A percentile compares a stretch with the other conserved stretches of the same genome.
Evolutionary conservation across 1,140 invertebrate species (phyloP).

Genomic region (Drosophila mauritiana): DNA sequence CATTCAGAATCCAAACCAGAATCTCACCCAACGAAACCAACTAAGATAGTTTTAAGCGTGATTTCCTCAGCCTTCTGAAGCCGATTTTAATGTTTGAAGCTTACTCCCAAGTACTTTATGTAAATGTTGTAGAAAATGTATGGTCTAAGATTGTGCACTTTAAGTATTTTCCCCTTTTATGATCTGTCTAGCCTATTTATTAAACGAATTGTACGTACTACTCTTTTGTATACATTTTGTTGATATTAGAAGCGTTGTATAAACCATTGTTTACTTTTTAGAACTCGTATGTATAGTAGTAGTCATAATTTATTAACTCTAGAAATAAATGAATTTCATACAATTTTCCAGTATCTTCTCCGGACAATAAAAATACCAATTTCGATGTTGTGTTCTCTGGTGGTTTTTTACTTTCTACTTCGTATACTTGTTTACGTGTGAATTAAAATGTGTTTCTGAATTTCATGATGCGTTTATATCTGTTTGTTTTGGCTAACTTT

Average conservation of each 20-base stretch:
- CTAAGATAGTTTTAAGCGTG: constrained; percentile 32
- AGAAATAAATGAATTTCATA: constrained; percentile 38
- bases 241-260: constrained; percentile 40
- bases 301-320: constrained; percentile 46
- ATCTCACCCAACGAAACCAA: constrained; percentile 52
- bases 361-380: constrained; percentile 39
- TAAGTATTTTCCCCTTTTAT: constrained; percentile 27
- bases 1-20: constrained; percentile 49
- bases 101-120: constrained; percentile 5
- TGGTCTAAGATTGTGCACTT: constrained; percentile 10
- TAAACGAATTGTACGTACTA: constrained; percentile 35
- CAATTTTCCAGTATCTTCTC: constrained; percentile 5
- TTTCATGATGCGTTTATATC: neutral
- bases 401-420: constrained; percentile 36
- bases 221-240: constrained; percentile 20
- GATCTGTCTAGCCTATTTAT: constrained; percentile 31
- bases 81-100: constrained; percentile 8
- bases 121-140: constrained; percentile 29
- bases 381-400: constrained; percentile 24
- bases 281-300: constrained; percentile 21
- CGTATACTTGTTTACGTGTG: constrained; percentile 28
- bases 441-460: constrained; percentile 1
- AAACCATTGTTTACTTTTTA: constrained; percentile 31
- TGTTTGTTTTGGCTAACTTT: constrained; percentile 6
- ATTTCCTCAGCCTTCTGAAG: neutral